Evolutionary conservation across 2,888 invertebrate species (phyloP).

Genomic region (Chymomyza caudatula): DNA sequence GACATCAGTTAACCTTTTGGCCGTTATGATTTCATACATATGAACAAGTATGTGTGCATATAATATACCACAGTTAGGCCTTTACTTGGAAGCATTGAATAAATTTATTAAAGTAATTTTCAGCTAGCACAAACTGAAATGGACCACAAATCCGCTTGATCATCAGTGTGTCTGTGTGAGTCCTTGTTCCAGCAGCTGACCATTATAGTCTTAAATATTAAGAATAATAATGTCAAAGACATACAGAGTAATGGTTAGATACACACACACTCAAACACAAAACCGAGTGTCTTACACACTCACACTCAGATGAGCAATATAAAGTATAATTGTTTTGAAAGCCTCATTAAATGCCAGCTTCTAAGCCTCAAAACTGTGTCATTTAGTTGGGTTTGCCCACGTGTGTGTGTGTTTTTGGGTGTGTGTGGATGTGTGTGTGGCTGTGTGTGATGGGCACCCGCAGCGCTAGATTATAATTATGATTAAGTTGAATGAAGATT

Average conservation of each 20-base stretch:
- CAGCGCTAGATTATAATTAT: conserved; percentile 61
- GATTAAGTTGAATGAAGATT: conserved; percentile 53
- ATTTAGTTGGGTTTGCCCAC: not conserved
- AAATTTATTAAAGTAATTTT: conserved; percentile 35
- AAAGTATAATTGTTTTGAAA: conserved; percentile 71
- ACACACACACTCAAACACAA: conserved; percentile 17
- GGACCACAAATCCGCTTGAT: conserved; percentile 15
- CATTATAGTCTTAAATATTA: conserved; percentile 53
- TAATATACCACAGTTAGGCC: not conserved
- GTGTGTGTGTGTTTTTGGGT: not conserved
- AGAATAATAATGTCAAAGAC: conserved; percentile 49
- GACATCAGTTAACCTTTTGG: not conserved
- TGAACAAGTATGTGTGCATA: not conserved
- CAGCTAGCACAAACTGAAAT: conserved; percentile 5
- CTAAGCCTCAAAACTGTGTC: conserved; percentile 41
- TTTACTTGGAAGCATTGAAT: not conserved
- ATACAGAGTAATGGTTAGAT: conserved; percentile 1
- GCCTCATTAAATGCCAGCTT: conserved; percentile 71
- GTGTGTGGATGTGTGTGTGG: conserved; percentile 16
- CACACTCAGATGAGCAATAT: conserved; percentile 17
- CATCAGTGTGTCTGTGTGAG: not conserved
- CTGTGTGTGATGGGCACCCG: conserved; percentile 15
- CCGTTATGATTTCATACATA: not conserved
- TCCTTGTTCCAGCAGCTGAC: not conserved
- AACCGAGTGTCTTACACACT: not conserved